Evolutionary conservation across 2,888 invertebrate species (phyloP).

Genomic region (Theretra japonica): DNA sequence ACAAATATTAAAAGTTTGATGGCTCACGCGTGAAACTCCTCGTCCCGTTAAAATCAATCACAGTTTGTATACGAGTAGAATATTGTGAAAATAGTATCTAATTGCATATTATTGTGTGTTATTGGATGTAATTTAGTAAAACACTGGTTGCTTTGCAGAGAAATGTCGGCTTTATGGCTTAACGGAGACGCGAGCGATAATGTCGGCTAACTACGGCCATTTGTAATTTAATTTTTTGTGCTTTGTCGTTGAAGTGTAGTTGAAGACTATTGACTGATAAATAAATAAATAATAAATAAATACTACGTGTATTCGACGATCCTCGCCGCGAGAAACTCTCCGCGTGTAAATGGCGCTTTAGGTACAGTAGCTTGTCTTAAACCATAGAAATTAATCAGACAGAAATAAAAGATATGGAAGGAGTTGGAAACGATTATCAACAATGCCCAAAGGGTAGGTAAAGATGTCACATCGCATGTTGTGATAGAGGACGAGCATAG

Average conservation of each 20-base stretch:
- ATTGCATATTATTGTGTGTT: slow-evolving; percentile 33
- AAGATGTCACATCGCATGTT: too few relatives aligned
- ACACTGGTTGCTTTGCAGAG: slow-evolving; percentile 16
- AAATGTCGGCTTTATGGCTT: slow-evolving; percentile 11
- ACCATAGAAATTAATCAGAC: too few relatives aligned
- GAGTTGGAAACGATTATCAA: too few relatives aligned
- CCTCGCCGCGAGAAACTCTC: too few relatives aligned
- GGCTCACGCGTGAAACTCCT: slow-evolving; percentile 5
- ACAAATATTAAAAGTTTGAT: slow-evolving; percentile 24
- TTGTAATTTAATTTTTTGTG: background rate
- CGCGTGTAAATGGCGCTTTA: too few relatives aligned
- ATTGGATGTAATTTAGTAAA: slow-evolving; percentile 32
- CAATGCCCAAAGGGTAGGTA: too few relatives aligned
- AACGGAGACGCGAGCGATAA: background rate
- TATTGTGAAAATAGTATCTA: slow-evolving; percentile 32
- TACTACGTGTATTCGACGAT: too few relatives aligned
- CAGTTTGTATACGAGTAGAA: slow-evolving; percentile 28
- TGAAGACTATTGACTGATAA: too few relatives aligned
- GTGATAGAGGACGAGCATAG: too few relatives aligned
- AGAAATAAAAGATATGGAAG: too few relatives aligned
- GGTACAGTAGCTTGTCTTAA: too few relatives aligned
- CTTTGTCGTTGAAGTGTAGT: background rate
- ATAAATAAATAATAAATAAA: too few relatives aligned
- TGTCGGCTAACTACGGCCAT: slow-evolving; percentile 4
- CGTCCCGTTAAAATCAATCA: slow-evolving; percentile 30